These are phyloP conservation scores for Cyprinella venusta DNA, from an alignment of 2,797 vertebrate species.

Conservation along the genomic window DNA sequence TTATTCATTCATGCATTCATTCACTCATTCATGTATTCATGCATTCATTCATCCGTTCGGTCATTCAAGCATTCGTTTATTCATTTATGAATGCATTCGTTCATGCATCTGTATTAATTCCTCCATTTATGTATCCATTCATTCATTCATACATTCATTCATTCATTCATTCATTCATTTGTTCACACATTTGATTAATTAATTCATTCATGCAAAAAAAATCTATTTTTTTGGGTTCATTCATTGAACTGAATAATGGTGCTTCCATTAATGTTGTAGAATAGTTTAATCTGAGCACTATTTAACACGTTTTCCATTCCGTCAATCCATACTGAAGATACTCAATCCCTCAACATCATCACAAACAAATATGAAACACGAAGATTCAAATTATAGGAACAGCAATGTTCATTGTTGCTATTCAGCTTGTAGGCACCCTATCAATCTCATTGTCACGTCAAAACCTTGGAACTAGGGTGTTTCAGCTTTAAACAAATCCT, in stretches of 20 bases:
- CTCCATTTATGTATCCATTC: accelerated
- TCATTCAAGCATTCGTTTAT: too few species aligned
- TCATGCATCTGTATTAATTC: neutral
- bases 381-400: neutral
- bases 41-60: too few species aligned
- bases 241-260: neutral
- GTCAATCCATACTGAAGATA: neutral
- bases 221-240: too few species aligned
- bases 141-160: neutral
- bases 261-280: neutral
- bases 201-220: too few species aligned
- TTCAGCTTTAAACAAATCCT: neutral
- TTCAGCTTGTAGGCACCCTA: neutral
- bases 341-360: neutral
- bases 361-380: neutral
- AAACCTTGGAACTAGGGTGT: neutral
- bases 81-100: too few species aligned
- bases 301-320: neutral
- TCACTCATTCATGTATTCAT: too few species aligned
- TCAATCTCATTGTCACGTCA: neutral
- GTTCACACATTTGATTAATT: neutral
- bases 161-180: too few species aligned
- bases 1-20: too few species aligned
- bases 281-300: neutral
- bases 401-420: neutral